phyloP scores from a whole-genome alignment of 1,140 invertebrate genomes.

The Ostrea denselamellosa region DNA sequence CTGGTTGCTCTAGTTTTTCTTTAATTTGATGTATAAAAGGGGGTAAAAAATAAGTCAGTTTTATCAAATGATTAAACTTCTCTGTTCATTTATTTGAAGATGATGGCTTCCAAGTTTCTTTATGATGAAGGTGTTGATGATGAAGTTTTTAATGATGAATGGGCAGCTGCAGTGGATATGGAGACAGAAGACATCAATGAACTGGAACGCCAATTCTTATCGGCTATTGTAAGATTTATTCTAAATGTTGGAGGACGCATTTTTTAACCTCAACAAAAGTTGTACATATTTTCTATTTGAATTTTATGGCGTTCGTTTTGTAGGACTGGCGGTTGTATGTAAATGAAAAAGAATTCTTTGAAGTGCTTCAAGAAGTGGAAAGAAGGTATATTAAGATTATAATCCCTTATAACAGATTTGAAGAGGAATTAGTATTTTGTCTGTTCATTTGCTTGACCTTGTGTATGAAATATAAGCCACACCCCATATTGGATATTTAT shows the following conservation, averaged over 20 bases:
- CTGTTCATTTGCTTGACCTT: too few relatives aligned
- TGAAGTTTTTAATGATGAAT: slow-evolving; percentile 91
- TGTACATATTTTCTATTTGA: background rate
- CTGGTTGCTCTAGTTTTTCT: too few relatives aligned
- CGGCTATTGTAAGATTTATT: slow-evolving; percentile 88
- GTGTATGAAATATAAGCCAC: too few relatives aligned
- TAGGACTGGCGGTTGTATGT: slow-evolving; percentile 73
- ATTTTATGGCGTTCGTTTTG: slow-evolving; percentile 40
- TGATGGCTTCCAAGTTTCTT: slow-evolving; percentile 96
- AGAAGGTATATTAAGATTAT: slow-evolving; percentile 56
- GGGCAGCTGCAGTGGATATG: slow-evolving; percentile 90
- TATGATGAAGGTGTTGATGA: slow-evolving; percentile 94
- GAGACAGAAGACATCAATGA: slow-evolving; percentile 87
- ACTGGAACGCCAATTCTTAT: slow-evolving; percentile 92
- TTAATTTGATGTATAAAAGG: too few relatives aligned
- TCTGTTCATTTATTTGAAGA: slow-evolving; percentile 81
- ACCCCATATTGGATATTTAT: too few relatives aligned
- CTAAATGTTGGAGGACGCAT: background rate
- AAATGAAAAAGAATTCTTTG: slow-evolving; percentile 64
- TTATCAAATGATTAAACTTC: too few relatives aligned
- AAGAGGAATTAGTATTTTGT: too few relatives aligned
- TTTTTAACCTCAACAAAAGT: background rate
- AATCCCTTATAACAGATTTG: too few relatives aligned
- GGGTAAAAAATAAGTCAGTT: too few relatives aligned
- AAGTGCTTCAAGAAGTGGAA: slow-evolving; percentile 62